Evolutionary conservation across 2,888 invertebrate species (phyloP), one percentile per base, ranked within the genome.

Genomic region (Lasioglossum leucozonium): DNA sequence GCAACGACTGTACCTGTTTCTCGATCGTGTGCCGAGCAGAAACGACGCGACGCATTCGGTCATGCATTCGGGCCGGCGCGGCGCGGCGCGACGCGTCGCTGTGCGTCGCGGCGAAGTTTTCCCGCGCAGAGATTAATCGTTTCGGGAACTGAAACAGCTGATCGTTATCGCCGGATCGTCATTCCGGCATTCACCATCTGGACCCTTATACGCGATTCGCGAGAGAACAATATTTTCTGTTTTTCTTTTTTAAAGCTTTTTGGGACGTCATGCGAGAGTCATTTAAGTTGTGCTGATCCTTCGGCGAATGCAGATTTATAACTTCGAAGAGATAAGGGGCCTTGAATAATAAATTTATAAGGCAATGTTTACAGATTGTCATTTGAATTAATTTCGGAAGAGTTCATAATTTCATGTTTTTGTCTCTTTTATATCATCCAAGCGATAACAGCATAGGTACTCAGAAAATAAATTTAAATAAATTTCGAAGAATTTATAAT

Each of bases 51-150:
- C 16, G 62, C 30, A 30, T 16, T 30, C 26, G 26, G 30, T 62
- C 26, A 30, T 6, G 26, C 26, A 62, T 16, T 62, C 30, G 30
- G 5, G 6, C 62, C 30, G 34, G 3, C 34, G 34, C 34, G 34
- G 3, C 34, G 34, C 34, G 34, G 3, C 34, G 34, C 34, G 34
- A 34, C 34, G 34, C 30, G n/a, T n/a, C 34, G 34, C 34, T 1
- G 3, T 3, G 34, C 34, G 34, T 2, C 34, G 34, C 30, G n/a
- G 22, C 55, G 2, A 62, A 16, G 58, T 62, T 62, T 62, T 62
- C 58, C 58, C 58, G 58, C 58, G 58, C 16, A 62, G 26, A 62
- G 30, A 62, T 62, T 62, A 30, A 62, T 62, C 30, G 62, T 62
- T 62, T 62, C 30, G 30, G 62, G 16, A 18, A 62, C 62, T 16